Conservation (phyloP, 2,888 invertebrate species). For the Erebia aethiops region DNA sequence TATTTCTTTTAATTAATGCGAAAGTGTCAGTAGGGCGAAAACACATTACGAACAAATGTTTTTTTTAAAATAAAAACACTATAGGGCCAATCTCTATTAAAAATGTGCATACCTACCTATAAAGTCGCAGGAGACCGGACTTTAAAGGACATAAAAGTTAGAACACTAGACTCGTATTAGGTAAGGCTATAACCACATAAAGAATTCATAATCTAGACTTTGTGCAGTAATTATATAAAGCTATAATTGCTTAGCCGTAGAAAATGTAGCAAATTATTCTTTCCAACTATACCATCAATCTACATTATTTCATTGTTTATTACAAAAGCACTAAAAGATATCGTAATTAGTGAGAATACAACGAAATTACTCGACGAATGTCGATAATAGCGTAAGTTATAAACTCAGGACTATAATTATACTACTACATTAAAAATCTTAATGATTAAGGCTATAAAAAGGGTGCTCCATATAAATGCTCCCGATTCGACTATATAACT, state of each 20-base stretch:
- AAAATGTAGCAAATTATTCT: background rate
- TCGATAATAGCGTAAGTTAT: conserved; percentile 40
- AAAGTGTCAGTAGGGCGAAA: too few relatives aligned
- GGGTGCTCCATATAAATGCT: conserved; percentile 37
- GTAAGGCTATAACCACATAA: too few relatives aligned
- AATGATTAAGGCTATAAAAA: conserved; percentile 41
- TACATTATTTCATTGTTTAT: conserved; percentile 28
- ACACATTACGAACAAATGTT: too few relatives aligned
- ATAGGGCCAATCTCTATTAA: too few relatives aligned
- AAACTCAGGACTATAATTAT: conserved; percentile 44
- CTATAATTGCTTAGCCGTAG: background rate
- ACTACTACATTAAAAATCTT: conserved; percentile 41
- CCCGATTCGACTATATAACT: conserved; percentile 13
- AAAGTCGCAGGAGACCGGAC: too few relatives aligned
- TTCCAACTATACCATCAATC: conserved; percentile 2
- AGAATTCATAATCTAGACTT: too few relatives aligned
- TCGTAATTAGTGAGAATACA: conserved; percentile 35
- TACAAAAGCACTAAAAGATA: conserved; percentile 33
- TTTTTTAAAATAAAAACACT: too few relatives aligned
- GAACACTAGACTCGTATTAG: too few relatives aligned
- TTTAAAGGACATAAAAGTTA: too few relatives aligned
- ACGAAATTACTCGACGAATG: conserved; percentile 37
- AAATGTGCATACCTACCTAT: too few relatives aligned
- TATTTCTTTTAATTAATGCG: too few relatives aligned
- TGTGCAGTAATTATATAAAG: background rate